Conservation (phyloP, 2,113 vertebrate species). For the Erpornis zantholeuca region DNA sequence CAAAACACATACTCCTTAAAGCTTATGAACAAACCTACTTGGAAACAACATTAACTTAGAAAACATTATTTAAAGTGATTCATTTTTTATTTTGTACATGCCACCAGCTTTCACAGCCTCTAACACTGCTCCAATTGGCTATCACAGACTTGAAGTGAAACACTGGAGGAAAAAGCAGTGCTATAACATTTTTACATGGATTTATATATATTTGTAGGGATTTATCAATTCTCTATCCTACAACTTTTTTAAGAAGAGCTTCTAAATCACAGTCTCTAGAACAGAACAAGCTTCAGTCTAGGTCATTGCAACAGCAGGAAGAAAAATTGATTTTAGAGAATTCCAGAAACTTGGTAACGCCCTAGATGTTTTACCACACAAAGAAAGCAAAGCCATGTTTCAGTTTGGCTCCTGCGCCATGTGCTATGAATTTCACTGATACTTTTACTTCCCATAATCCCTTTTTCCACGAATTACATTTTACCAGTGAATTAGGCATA, state of each 20-base stretch:
- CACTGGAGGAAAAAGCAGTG: neutral
- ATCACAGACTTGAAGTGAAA: neutral
- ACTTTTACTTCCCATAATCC: neutral
- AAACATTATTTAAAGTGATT: neutral
- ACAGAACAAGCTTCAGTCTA: neutral
- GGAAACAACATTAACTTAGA: neutral
- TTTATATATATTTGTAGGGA: neutral
- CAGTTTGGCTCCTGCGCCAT: accelerated
- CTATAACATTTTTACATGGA: neutral
- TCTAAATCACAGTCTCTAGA: neutral
- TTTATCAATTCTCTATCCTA: neutral
- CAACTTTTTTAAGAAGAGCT: neutral
- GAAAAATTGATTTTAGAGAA: neutral
- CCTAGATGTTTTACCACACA: neutral
- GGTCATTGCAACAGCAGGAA: neutral
- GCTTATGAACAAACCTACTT: neutral
- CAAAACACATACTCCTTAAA: neutral
- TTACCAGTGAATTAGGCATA: accelerated
- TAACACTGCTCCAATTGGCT: neutral
- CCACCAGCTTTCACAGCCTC: neutral
- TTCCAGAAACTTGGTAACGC: neutral
- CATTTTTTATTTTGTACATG: neutral
- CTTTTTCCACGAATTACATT: neutral
- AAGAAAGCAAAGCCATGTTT: neutral
- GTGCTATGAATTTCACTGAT: neutral